Percentiles rank a stretch among this genome's conserved stretches.
Evolutionary conservation across 1,140 invertebrate genomes (phyloP).

Genomic region (Cyclina sinensis): DNA sequence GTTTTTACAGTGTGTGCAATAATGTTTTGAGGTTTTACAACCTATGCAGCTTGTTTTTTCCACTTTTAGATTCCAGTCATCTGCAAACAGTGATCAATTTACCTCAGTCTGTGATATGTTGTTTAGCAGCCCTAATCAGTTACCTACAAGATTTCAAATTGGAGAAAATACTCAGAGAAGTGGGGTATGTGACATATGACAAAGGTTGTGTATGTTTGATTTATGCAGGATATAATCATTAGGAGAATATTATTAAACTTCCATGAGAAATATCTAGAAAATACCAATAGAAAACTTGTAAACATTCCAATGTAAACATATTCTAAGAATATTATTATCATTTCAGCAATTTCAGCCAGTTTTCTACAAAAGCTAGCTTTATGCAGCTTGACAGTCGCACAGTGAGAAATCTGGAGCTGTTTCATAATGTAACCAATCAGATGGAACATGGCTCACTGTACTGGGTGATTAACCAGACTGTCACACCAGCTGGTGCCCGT

Average conservation of each 20-base stretch:
- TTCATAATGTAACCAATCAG: conserved; percentile 81
- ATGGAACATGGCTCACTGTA: conserved; percentile 84
- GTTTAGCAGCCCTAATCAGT: conserved; percentile 76
- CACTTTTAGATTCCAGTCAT: conserved; percentile 41
- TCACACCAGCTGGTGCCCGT: conserved; percentile 85
- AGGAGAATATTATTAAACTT: too few species aligned
- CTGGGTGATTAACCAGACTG: conserved; percentile 85
- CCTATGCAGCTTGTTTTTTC: too few species aligned
- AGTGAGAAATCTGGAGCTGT: conserved; percentile 79
- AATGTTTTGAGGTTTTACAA: too few species aligned
- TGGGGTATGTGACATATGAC: conserved; percentile 56
- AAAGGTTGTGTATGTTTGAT: background rate
- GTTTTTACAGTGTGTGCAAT: too few species aligned
- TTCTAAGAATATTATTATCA: too few species aligned
- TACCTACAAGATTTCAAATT: conserved; percentile 81
- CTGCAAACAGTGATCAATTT: conserved; percentile 77
- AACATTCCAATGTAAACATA: too few species aligned
- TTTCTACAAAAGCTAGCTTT: conserved; percentile 75
- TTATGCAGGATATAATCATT: too few species aligned
- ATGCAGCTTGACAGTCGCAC: conserved; percentile 77
- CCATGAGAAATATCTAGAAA: too few species aligned
- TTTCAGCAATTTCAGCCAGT: conserved; percentile 78
- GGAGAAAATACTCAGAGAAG: conserved; percentile 71
- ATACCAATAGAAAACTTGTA: too few species aligned
- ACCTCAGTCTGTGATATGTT: conserved; percentile 76